Conservation (phyloP, 2,888 invertebrate genomes). For the Auanema sp. region DNA sequence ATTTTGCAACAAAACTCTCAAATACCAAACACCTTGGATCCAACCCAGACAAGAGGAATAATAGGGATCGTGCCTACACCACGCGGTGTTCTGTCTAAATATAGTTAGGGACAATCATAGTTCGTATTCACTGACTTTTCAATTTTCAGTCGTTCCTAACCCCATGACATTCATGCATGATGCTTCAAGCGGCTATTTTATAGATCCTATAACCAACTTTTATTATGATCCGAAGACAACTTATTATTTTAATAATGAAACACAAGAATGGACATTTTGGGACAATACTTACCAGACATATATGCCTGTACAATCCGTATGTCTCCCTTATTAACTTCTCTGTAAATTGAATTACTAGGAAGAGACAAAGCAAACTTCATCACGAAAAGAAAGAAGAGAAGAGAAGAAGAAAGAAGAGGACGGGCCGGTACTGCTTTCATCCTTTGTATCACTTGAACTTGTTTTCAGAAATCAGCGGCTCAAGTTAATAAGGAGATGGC, state of each 20-base stretch:
- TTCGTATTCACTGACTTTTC: not conserved
- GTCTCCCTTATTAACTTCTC: not conserved
- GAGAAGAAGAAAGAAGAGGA: conserved; percentile 22
- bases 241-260: conserved; percentile 91
- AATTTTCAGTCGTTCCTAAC: conserved; percentile 73
- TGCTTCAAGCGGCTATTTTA: conserved; percentile 91
- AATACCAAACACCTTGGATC: conserved; percentile 3
- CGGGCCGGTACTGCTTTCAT: not conserved
- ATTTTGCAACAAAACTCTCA: not conserved
- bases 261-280: conserved; percentile 92
- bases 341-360: conserved; percentile 6
- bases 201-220: conserved; percentile 85
- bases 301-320: conserved; percentile 29
- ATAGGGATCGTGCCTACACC: conserved; percentile 40
- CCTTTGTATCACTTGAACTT: not conserved
- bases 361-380: conserved; percentile 7
- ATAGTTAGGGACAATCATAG: too few species aligned
- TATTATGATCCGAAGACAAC: conserved; percentile 82
- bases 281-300: conserved; percentile 70
- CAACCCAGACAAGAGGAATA: conserved; percentile 23
- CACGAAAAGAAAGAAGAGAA: conserved; percentile 7
- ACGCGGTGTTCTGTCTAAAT: conserved; percentile 34
- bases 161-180: conserved; percentile 89
- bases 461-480: conserved; percentile 64
- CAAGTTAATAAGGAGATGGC: conserved; percentile 75